Evolutionary conservation across 1,140 invertebrate genomes (phyloP).

Genomic region (Pantala flavescens): DNA sequence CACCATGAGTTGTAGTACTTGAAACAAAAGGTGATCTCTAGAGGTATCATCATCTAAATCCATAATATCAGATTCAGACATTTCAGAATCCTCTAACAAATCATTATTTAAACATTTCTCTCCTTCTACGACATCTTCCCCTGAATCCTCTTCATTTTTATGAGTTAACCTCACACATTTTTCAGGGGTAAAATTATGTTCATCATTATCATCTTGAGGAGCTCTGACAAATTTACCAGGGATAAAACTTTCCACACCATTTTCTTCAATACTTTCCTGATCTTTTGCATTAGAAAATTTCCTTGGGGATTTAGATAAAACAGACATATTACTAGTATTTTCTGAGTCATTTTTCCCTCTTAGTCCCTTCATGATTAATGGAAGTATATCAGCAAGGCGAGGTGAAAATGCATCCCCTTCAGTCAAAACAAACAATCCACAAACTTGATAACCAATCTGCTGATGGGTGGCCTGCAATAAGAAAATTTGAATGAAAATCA

Average conservation of each 20-base stretch:
- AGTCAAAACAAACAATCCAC: slow-evolving; percentile 57
- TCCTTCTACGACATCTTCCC: neutral
- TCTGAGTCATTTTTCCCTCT: neutral
- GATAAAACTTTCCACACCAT: neutral
- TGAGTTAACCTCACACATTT: neutral
- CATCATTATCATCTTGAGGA: neutral
- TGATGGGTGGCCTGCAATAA: slow-evolving; percentile 37
- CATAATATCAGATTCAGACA: neutral
- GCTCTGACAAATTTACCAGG: neutral
- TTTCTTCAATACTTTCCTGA: neutral
- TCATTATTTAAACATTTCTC: neutral
- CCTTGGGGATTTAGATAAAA: too few species aligned
- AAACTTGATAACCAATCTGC: slow-evolving; percentile 50
- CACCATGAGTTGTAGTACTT: slow-evolving; percentile 50
- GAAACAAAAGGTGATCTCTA: slow-evolving; percentile 60
- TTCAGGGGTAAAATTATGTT: neutral
- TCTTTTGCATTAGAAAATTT: neutral
- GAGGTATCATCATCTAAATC: slow-evolving; percentile 30
- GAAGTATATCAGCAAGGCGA: slow-evolving; percentile 44
- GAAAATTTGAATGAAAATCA: too few species aligned
- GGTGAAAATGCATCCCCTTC: slow-evolving; percentile 55
- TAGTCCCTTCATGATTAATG: slow-evolving; percentile 34
- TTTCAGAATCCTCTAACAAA: neutral
- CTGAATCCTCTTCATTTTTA: neutral
- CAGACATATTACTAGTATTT: too few species aligned